These are phyloP conservation scores for Stenopsyche tienmushanensis DNA, from an alignment of 1,140 invertebrate species.

Conservation along the genomic window DNA sequence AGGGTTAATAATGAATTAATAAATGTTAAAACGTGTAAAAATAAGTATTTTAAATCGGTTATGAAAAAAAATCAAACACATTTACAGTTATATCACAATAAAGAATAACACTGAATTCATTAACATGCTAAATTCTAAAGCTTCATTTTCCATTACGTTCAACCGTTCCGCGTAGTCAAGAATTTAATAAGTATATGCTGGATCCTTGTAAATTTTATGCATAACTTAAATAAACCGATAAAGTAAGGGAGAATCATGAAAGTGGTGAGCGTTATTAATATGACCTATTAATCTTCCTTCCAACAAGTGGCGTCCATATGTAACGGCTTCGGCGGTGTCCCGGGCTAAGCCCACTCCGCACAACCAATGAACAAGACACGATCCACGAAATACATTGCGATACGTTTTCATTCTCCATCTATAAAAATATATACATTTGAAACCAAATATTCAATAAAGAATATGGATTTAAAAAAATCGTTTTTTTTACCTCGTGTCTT, in stretches of 20 bases:
- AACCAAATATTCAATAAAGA: background rate
- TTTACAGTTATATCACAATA: too few relatives aligned
- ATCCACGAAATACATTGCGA: constrained; percentile 78
- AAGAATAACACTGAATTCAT: too few relatives aligned
- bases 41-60: too few relatives aligned
- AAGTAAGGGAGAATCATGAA: constrained; percentile 69
- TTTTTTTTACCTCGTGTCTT: constrained; percentile 60
- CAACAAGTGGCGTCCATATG: constrained; percentile 80
- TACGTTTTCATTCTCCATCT: constrained; percentile 74
- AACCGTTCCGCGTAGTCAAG: too few relatives aligned
- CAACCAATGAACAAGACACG: constrained; percentile 84
- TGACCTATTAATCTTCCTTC: constrained; percentile 82
- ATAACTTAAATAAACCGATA: constrained; percentile 62
- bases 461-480: background rate
- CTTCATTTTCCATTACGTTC: too few relatives aligned
- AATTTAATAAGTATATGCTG: too few relatives aligned
- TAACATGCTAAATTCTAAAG: too few relatives aligned
- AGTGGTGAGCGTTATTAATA: constrained; percentile 78
- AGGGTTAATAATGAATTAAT: too few relatives aligned
- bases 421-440: background rate
- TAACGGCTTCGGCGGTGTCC: constrained; percentile 73
- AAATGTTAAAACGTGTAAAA: too few relatives aligned
- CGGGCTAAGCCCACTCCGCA: constrained; percentile 73
- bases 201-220: too few relatives aligned
- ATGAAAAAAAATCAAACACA: too few relatives aligned